These are phyloP conservation scores for Hippasteria phrygiana DNA, from an alignment of 53 echinoderm and acorn worm genomes.

Conservation along the genomic window DNA sequence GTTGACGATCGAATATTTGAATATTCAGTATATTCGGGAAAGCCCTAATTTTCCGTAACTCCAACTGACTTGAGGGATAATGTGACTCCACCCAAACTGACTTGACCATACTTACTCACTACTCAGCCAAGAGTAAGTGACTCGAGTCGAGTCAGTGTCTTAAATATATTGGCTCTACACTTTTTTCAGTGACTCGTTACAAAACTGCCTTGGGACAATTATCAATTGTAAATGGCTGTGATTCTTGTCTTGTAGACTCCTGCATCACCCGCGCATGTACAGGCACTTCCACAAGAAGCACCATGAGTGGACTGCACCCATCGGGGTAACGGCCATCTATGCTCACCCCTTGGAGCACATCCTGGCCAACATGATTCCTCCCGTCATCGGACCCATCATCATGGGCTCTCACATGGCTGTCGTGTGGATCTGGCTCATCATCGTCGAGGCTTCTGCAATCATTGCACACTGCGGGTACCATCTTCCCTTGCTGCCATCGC, in stretches of 20 bases:
- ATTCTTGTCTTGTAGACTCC: conserved; percentile 63
- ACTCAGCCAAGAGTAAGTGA: no score
- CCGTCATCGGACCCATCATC: conserved; percentile 80
- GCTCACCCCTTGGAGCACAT: conserved; percentile 90
- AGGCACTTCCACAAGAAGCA: conserved; percentile 91
- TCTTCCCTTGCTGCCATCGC: conserved; percentile 89
- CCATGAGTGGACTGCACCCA: conserved; percentile 97
- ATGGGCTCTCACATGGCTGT: conserved; percentile 91
- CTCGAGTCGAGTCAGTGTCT: no score
- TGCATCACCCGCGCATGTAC: conserved; percentile 87
- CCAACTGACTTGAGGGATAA: no score
- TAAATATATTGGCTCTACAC: no score
- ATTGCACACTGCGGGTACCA: conserved; percentile 97
- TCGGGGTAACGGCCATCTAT: conserved; percentile 87
- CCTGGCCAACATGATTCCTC: conserved; percentile 83
- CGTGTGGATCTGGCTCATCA: conserved; percentile 83
- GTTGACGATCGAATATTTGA: no score
- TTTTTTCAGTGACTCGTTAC: neutral
- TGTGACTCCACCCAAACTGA: no score
- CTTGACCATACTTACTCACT: no score
- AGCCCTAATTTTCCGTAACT: no score
- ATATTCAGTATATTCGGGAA: no score
- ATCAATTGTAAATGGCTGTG: neutral
- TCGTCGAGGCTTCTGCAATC: conserved; percentile 87
- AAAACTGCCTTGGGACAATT: neutral